A percentile compares a stretch with the other conserved stretches of the same genome.
Evolutionary conservation across 2,113 vertebrate species (phyloP).

Genomic region (Hypomesus transpacificus): DNA sequence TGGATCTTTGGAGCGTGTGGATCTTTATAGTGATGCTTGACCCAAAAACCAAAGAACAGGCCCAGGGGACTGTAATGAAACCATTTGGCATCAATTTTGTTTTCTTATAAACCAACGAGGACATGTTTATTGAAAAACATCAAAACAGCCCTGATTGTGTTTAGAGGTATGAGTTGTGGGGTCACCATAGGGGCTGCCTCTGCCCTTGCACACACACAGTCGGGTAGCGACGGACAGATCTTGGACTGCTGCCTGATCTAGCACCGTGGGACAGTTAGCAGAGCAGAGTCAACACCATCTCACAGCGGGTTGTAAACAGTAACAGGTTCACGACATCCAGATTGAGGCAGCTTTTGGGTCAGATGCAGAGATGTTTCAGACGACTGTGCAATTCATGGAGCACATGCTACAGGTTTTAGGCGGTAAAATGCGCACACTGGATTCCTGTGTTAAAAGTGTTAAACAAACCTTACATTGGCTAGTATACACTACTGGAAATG

Average conservation of each 20-base stretch:
- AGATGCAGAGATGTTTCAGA: background rate
- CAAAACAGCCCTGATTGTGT: conserved; percentile 36
- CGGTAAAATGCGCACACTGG: no score
- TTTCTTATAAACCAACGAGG: conserved; percentile 25
- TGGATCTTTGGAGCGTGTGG: background rate
- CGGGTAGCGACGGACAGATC: background rate
- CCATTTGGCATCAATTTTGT: conserved; percentile 16
- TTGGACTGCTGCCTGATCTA: background rate
- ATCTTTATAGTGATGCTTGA: background rate
- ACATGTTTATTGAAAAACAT: conserved; percentile 31
- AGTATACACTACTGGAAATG: no score
- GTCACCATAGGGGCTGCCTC: background rate
- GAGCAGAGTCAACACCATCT: background rate
- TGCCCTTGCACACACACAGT: background rate
- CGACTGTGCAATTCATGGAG: background rate
- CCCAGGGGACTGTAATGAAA: background rate
- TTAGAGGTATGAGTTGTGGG: conserved; percentile 13
- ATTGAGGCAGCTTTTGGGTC: background rate
- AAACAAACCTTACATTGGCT: no score
- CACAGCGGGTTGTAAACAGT: background rate
- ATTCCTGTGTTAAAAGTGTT: no score
- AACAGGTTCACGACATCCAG: background rate
- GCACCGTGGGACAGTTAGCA: background rate
- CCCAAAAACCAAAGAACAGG: background rate
- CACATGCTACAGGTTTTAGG: background rate